These are phyloP conservation scores for Mesorhabditis belari DNA, from an alignment of 2,888 invertebrate species.

Conservation along the genomic window DNA sequence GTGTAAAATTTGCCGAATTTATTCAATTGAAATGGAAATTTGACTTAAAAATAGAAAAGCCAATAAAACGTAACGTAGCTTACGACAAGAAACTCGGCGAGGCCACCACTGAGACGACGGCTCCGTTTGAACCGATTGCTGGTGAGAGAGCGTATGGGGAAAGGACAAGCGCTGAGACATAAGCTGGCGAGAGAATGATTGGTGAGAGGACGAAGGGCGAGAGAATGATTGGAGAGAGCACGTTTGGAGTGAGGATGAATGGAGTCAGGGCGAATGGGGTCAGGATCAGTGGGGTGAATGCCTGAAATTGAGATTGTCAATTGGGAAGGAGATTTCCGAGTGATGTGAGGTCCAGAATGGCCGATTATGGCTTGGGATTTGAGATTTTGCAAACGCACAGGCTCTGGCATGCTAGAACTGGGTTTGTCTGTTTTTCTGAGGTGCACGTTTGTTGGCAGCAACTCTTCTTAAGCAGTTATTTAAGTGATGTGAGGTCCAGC, in stretches of 20 bases:
- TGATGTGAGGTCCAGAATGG: too few relatives aligned
- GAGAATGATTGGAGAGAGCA: constrained; percentile 23
- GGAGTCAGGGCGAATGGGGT: constrained; percentile 24
- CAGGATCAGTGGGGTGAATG: constrained; percentile 30
- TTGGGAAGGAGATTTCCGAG: too few relatives aligned
- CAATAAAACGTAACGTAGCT: background rate
- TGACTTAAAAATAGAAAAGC: background rate
- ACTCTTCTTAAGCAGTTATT: too few relatives aligned
- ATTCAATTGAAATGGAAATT: too few relatives aligned
- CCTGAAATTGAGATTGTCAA: constrained; percentile 17
- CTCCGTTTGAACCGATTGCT: constrained; percentile 10
- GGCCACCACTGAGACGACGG: constrained; percentile 15
- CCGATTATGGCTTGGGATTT: too few relatives aligned
- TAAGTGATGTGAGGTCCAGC: too few relatives aligned
- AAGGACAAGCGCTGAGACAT: constrained; percentile 17
- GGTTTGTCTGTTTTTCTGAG: too few relatives aligned
- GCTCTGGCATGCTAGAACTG: too few relatives aligned
- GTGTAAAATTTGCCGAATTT: background rate
- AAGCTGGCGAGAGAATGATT: constrained; percentile 30
- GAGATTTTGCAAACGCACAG: too few relatives aligned
- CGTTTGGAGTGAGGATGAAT: constrained; percentile 16
- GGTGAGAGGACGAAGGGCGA: constrained; percentile 33
- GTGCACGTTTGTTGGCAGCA: too few relatives aligned
- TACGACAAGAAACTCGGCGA: constrained; percentile 22
- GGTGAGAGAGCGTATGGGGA: constrained; percentile 26